Evolutionary conservation across 1,140 invertebrate species (phyloP), one percentile per base, ranked within the genome.

Genomic region (Epicauta chinensis): DNA sequence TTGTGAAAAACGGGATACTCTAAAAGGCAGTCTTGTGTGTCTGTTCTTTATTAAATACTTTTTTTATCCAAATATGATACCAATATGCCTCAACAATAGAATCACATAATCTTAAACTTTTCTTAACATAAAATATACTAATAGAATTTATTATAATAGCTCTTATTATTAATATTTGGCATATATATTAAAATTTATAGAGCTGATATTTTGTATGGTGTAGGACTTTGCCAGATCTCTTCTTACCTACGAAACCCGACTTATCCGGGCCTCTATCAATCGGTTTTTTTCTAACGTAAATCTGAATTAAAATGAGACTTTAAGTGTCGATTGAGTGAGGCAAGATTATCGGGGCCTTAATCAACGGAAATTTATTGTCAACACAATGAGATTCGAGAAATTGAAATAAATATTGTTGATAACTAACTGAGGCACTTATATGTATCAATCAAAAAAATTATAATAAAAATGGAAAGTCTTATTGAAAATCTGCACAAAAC

Each of bases 41-140:
- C n/a, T n/a, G n/a, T 54, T 54, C 39, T 48, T 46, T 55, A 55
- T 49, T 55, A 55, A 55, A 55, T 55, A 55, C 17, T 49, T 39
- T 55, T 39, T 49, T 55, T 50, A 50, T 55, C 45, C 46, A 55
- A 55, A 55, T 55, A 50, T 55, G 47, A 50, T 55, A 55, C 53
- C 53, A 55, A 55, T 55, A 49, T 50, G 53, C 53, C 52, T 48
- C 45, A 55, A 55, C 53, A 55, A 50, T 55, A 55, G 41, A 51
- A 55, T 55, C 53, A 55, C 53, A 55, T 49, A 42, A 55, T 53
- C 29, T 39, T 49, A 49, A 48, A 45, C 10, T 5, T 5, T 30
- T 43, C 36, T 53, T 55, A 55, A 55, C 53, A 39, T 55, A 55
- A 55, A 43, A 55, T 55, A 50, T 31, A 50, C 53, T 55, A 54